Evolutionary conservation across 2,113 vertebrate species (phyloP), one percentile per base, ranked within the genome.

Genomic region (Petrocephalus microphthalmus): DNA sequence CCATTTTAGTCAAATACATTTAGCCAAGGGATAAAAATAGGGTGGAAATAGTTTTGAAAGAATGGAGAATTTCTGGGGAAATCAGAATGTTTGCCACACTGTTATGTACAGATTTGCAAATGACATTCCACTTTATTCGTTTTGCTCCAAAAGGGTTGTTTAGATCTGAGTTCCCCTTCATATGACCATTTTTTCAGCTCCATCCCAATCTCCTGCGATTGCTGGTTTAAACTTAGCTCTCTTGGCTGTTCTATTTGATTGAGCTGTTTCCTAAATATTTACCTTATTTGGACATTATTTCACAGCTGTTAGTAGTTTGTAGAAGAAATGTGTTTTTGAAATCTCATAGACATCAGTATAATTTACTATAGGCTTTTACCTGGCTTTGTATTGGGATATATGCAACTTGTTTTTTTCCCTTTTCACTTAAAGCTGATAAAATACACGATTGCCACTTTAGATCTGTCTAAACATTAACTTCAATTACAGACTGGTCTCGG

Each of bases 401-500:
- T 22, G 37, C n/a, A 8, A 19, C 2, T 7, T 22, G 8, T 83
- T 20, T 83, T 83, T 47, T 83, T 47, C 45, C 6, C 45, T 42
- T 37, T 83, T 47, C 19, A 7, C 20, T 22, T 83, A 47, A 22
- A 7, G 78, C 37, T 83, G 19, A 17, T 49, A 49, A 83, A 83
- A 83, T 47, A n/a, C 29, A 45, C 7, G 6, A 49, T n/a, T 82
- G 33, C 37, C 45, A 47, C 19, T 29, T 33, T 37, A 37, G 67
- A 74, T 33, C 3, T 33, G 67, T 87, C 81, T 37, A 52, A 91
- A 89, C 88, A 25, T 57, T 13, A 53, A 56, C 87, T 90, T 93
- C 25, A 92, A 7, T 94, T 95, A 87, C 91, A 98, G 97, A 96
- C 87, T 96, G 96, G 96, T 91, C 94, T 90, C 93, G 92, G 78